phyloP scores from a whole-genome alignment of 2,888 invertebrate species.

The Uloborus plumipes region DNA sequence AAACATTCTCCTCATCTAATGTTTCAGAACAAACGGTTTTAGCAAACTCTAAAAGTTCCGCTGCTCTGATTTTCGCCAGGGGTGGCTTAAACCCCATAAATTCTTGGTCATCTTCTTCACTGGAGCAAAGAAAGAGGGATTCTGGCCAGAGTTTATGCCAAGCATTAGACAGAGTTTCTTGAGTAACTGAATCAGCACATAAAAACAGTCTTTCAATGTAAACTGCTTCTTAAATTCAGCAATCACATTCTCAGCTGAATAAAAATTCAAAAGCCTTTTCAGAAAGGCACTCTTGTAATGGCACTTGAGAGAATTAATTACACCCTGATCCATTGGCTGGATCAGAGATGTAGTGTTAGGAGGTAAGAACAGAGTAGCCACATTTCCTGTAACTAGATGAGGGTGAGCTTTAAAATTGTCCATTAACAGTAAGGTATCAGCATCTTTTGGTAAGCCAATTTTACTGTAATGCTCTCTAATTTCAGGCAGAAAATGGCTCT shows the following conservation, averaged over 20 bases:
- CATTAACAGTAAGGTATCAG: not conserved
- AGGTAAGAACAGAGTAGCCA: not conserved
- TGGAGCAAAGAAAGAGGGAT: not conserved
- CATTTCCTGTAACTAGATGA: not conserved
- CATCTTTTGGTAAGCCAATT: not conserved
- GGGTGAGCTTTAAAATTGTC: not conserved
- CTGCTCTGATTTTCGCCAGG: not conserved
- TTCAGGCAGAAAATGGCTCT: not conserved
- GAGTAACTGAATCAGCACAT: not conserved
- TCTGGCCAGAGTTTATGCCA: not conserved
- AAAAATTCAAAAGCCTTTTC: not conserved
- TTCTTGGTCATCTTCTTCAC: not conserved
- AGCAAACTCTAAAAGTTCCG: too few species aligned
- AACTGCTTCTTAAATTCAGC: not conserved
- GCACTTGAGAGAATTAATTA: not conserved
- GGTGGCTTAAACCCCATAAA: not conserved
- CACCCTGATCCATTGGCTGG: conserved; percentile 9
- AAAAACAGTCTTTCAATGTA: not conserved
- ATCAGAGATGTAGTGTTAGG: not conserved
- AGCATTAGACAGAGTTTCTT: not conserved
- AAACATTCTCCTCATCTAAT: too few species aligned
- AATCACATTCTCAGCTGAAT: not conserved
- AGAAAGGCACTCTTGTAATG: conserved; percentile 8
- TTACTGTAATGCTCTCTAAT: not conserved
- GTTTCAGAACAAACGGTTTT: too few species aligned